Conservation (phyloP, 2,888 invertebrate species). For the Rhodophaea formosa region DNA sequence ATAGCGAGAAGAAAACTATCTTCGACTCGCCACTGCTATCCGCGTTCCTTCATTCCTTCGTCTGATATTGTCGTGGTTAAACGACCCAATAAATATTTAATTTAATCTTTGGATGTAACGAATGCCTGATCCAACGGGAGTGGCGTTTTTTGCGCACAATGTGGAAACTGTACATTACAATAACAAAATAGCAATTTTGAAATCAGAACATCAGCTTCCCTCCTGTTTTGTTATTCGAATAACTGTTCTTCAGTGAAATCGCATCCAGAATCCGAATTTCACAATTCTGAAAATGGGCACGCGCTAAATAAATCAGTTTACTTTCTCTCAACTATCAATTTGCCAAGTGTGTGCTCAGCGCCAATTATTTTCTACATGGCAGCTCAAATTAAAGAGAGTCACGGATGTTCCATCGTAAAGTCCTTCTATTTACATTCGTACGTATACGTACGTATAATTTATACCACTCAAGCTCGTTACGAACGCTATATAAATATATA, state of each 20-base stretch:
- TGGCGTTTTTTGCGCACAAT: conserved; percentile 41
- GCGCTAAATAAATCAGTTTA: conserved; percentile 54
- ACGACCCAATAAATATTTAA: conserved; percentile 69
- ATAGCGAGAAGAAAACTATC: no score
- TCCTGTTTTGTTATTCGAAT: conserved; percentile 45
- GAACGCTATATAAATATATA: no score
- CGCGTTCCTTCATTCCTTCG: conserved; percentile 43
- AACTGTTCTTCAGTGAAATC: conserved; percentile 50
- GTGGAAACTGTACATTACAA: conserved; percentile 52
- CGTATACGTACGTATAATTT: no score
- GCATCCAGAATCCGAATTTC: conserved; percentile 54
- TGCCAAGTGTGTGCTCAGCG: conserved; percentile 38
- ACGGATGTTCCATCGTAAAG: background rate
- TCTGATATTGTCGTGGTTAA: conserved; percentile 50
- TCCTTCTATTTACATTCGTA: background rate
- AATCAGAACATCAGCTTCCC: conserved; percentile 43
- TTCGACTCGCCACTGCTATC: no score
- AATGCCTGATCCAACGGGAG: conserved; percentile 37
- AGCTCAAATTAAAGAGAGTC: background rate
- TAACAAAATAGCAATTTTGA: conserved; percentile 44
- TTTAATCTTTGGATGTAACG: conserved; percentile 36
- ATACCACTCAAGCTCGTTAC: no score
- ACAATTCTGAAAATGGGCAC: conserved; percentile 52
- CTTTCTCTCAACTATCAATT: conserved; percentile 59
- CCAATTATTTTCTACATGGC: conserved; percentile 39